Evolutionary conservation across 2,797 vertebrate genomes (phyloP), one percentile per base, ranked within the genome.

Genomic region (Silurus aristotelis): DNA sequence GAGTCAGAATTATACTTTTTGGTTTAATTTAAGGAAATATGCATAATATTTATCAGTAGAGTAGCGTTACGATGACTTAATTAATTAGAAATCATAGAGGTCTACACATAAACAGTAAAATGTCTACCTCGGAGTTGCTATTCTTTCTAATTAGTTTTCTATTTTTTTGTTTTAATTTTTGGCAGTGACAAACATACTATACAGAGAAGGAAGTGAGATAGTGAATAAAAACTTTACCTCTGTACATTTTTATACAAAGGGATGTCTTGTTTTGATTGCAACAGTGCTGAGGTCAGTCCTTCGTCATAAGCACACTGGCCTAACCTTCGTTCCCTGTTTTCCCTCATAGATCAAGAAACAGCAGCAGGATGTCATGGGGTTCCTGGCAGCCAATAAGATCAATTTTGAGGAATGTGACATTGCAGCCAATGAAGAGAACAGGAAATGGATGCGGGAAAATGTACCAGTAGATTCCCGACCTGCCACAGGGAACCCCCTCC

Each of bases 401-500:
- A 95, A 96, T 67, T 99, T 95, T 85, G 97, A 99, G 93, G 97
- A 98, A 92, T 97, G 96, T 85, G 98, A 99, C 91, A 99, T 99
- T 2, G 98, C 97, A 0, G 96, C 97, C 89, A 96, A 96, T 0
- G 98, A 99, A 91, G 96, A 94, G 87, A 98, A 98, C 92, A 94
- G 97, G 88, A 98, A 97, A 89, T 99, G 97, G 97, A 99, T 99
- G 98, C 94, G 97, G 12, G 98, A 98, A 94, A 98, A 99, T 0
- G 95, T 99, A 77, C 98, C 98, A 0, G 97, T 96, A 82, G 94
- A 97, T 82, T 95, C 91, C 70, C 92, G 96, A 84, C 98, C 98
- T 0, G 83, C 96, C 0, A 95, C 93, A 0, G 98, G 98, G 73
- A 96, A 97, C 84, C 97, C 97, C 0, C 93, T 99, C 75, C 98